These are phyloP conservation scores for Tenthredo scrophulariae DNA, from an alignment of 2,888 invertebrate genomes.

Conservation along the genomic window DNA sequence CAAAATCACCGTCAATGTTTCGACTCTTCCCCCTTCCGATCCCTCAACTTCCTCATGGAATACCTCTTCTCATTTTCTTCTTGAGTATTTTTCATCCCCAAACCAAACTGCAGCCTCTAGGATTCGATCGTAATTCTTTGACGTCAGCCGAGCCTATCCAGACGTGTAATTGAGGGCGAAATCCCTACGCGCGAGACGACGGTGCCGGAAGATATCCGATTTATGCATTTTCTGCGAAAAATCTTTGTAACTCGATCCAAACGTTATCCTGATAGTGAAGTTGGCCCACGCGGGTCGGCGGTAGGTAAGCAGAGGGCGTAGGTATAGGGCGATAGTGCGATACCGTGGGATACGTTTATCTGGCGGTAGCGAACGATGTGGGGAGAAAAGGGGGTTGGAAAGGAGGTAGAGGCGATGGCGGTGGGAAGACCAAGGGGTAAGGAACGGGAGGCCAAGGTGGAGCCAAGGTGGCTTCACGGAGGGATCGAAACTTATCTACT, in stretches of 20 bases:
- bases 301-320: background rate
- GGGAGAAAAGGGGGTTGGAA: conserved; percentile 64
- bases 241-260: conserved; percentile 49
- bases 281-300: conserved; percentile 13
- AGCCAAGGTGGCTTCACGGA: conserved; percentile 60
- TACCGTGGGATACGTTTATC: conserved; percentile 68
- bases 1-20: conserved; percentile 20
- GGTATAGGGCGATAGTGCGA: conserved; percentile 64
- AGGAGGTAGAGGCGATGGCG: conserved; percentile 68
- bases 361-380: conserved; percentile 59
- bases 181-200: conserved; percentile 25
- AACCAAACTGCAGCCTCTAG: background rate
- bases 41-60: background rate
- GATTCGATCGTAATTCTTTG: conserved; percentile 46
- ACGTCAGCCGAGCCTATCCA: conserved; percentile 48
- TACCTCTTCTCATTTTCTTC: conserved; percentile 11
- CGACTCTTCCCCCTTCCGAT: background rate
- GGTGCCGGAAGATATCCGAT: conserved; percentile 28
- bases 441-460: conserved; percentile 47
- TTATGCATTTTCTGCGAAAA: conserved; percentile 47
- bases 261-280: conserved; percentile 48
- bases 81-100: background rate
- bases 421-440: conserved; percentile 58
- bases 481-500: conserved; percentile 78
- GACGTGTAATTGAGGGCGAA: conserved; percentile 47